phyloP scores from a whole-genome alignment of 2,113 vertebrate species.

The Leptocoma aspasia region DNA sequence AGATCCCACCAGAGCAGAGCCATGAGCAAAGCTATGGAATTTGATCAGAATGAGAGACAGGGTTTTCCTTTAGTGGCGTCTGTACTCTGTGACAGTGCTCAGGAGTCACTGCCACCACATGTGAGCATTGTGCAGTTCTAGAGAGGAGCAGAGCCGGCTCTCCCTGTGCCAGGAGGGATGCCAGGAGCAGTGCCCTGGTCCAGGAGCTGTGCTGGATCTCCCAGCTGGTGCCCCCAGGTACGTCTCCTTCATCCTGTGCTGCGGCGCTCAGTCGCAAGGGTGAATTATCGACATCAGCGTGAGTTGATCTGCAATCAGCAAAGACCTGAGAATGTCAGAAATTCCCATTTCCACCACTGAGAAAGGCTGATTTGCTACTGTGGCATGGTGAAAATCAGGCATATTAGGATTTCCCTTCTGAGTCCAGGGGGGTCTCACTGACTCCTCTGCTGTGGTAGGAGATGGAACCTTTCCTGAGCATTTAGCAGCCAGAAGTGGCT shows the following conservation, averaged over 20 bases:
- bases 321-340: neutral
- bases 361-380: neutral
- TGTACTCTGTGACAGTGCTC: accelerated
- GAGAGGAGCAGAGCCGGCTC: neutral
- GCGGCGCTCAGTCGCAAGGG: accelerated
- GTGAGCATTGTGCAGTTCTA: neutral
- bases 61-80: neutral
- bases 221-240: neutral
- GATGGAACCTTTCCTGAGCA: neutral
- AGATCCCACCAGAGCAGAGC: neutral
- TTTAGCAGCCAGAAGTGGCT: neutral
- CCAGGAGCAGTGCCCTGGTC: neutral
- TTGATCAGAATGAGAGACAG: neutral
- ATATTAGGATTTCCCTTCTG: neutral
- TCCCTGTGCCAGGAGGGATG: neutral
- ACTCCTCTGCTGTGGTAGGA: neutral
- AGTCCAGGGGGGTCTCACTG: neutral
- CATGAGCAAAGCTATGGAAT: neutral
- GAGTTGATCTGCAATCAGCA: neutral
- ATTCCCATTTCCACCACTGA: neutral
- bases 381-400: neutral
- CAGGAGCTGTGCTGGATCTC: neutral
- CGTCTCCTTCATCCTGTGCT: neutral
- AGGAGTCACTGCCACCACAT: neutral
- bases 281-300: neutral